phyloP scores from a whole-genome alignment of 2,888 invertebrate genomes.

The Nephrotoma appendiculata region DNA sequence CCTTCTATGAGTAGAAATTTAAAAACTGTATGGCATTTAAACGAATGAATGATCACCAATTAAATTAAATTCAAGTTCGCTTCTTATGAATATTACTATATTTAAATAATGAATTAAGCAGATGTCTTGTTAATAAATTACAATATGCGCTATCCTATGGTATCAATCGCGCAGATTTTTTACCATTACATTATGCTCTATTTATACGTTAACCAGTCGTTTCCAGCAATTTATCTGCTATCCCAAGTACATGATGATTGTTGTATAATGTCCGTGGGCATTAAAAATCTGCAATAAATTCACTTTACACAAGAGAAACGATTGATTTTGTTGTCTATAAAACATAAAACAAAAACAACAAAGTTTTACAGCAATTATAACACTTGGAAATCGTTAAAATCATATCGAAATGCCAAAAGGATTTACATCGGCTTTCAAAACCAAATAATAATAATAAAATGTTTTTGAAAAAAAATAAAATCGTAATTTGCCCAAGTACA shows the following conservation, averaged over 20 bases:
- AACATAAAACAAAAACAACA: neutral
- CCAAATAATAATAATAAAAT: neutral
- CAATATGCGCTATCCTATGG: neutral
- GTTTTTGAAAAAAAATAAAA: neutral
- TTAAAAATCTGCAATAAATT: neutral
- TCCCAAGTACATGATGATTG: neutral
- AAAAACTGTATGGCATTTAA: too few species aligned
- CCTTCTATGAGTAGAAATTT: too few species aligned
- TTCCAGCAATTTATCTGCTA: neutral
- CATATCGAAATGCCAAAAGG: neutral
- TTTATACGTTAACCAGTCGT: neutral
- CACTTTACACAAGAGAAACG: neutral
- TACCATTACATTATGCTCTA: neutral
- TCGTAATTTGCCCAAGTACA: neutral
- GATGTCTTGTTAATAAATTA: neutral
- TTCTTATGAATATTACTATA: too few species aligned
- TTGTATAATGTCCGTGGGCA: neutral
- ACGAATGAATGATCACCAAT: too few species aligned
- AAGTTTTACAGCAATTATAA: neutral
- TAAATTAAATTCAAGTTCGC: too few species aligned
- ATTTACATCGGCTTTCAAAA: neutral
- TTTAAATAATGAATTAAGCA: too few species aligned
- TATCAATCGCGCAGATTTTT: neutral
- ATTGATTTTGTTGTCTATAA: neutral
- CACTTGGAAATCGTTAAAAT: neutral